Percentiles rank a stretch among this genome's conserved stretches.
Evolutionary conservation across 1,140 invertebrate species (phyloP).

Genomic region (Dinothrombium tinctorium): DNA sequence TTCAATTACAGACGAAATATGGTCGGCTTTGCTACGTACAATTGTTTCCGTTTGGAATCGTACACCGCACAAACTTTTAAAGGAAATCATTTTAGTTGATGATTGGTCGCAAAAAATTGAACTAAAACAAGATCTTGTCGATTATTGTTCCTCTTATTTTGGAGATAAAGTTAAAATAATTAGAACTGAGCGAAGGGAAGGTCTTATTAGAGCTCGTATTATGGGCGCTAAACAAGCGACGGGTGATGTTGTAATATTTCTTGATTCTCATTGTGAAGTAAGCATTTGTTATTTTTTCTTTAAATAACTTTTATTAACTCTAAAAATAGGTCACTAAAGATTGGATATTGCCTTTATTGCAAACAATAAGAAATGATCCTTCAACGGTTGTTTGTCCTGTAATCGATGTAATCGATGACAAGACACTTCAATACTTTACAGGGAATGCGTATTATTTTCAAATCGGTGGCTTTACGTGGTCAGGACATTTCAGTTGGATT

Average conservation of each 20-base stretch:
- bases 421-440: slow-evolving; percentile 52
- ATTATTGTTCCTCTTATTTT: slow-evolving; percentile 35
- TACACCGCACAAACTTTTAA: slow-evolving; percentile 35
- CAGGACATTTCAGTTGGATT: slow-evolving; percentile 72
- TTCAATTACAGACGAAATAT: slow-evolving; percentile 72
- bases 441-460: slow-evolving; percentile 33
- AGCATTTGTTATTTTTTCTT: slow-evolving; percentile 26
- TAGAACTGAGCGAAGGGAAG: slow-evolving; percentile 42
- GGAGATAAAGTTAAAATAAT: slow-evolving; percentile 37
- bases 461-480: slow-evolving; percentile 71
- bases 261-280: slow-evolving; percentile 84
- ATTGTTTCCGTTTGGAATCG: slow-evolving; percentile 65
- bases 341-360: slow-evolving; percentile 56
- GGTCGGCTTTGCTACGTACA: slow-evolving; percentile 54
- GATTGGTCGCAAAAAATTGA: slow-evolving; percentile 45
- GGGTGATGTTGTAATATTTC: slow-evolving; percentile 66
- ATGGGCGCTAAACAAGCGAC: slow-evolving; percentile 45
- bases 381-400: slow-evolving; percentile 63
- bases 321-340: slow-evolving; percentile 11
- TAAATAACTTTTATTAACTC: slow-evolving; percentile 28
- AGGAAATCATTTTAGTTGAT: slow-evolving; percentile 69
- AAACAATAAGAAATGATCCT: slow-evolving; percentile 50
- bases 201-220: slow-evolving; percentile 59
- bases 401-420: slow-evolving; percentile 72
- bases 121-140: slow-evolving; percentile 38